Evolutionary conservation across 1,140 invertebrate species (phyloP), one percentile per base, ranked within the genome.

Genomic region (Bombus pyrosoma): DNA sequence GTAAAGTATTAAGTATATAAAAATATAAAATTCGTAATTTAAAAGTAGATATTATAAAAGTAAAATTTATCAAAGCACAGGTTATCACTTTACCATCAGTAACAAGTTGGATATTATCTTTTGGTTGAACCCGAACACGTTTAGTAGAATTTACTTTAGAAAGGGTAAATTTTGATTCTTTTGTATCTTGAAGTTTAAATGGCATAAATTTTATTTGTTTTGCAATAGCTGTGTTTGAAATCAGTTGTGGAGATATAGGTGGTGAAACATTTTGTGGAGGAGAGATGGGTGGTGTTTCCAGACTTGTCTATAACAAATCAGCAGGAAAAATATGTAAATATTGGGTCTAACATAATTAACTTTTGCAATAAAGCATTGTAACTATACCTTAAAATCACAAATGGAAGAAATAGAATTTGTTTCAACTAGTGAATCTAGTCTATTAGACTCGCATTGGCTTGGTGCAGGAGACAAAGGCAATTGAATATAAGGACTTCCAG

Each of bases 231-330:
- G 77, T 83, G 71, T 83, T 83, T 74, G 74, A 22, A 53, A 77
- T 43, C 18, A 92, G 87, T 77, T 89, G 87, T 22, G 93, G 88
- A 59, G 93, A 94, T 75, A 85, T 88, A 37, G 91, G 90, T 15
- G 91, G 89, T 10, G 93, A 93, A 69, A 90, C 83, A 71, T 89
- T 90, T 78, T 93, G 91, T 2, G 92, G 91, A 59, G 94, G 94
- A 43, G 94, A 94, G 75, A 95, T 95, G 13, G 94, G 93, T 37
- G 94, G 94, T 41, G 91, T 94, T 75, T 94, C 94, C 28, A 95
- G 73, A 59, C 77, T 79, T 73, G 92, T 87, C 93, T 95, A 66
- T 8, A 81, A 89, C 34, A 47, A 81, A 81, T 57, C 3, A 71
- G 47, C 13, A 28, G 15, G 34, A 1, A 59, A 15, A 57, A 68